These are phyloP conservation scores for Eulemur albifrons DNA, from an alignment of 2,797 vertebrate species.

Conservation along the genomic window DNA sequence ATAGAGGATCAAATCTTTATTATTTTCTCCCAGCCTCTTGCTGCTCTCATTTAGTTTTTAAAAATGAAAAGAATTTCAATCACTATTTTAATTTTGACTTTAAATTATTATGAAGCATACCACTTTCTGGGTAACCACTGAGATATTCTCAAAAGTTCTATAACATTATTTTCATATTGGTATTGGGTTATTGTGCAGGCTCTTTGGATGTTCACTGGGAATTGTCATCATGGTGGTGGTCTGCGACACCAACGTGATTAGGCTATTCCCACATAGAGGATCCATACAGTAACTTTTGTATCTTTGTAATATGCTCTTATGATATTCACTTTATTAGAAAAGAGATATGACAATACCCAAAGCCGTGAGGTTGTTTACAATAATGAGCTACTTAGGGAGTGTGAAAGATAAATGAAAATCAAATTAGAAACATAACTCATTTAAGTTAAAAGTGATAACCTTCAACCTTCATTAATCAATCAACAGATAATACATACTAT, in stretches of 20 bases:
- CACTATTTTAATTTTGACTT: constrained; percentile 33
- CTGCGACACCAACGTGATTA: background rate
- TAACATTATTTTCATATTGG: background rate
- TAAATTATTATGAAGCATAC: background rate
- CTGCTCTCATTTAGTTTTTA: background rate
- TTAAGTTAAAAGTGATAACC: background rate
- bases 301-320: background rate
- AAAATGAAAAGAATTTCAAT: background rate
- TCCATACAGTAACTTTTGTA: background rate
- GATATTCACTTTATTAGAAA: background rate
- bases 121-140: background rate
- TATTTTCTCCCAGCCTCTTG: background rate
- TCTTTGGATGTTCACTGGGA: background rate
- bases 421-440: background rate
- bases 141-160: background rate
- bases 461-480: background rate
- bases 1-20: background rate
- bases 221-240: background rate
- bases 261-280: background rate
- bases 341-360: background rate
- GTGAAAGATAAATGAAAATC: constrained; percentile 26
- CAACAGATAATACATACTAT: background rate
- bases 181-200: background rate
- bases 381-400: background rate
- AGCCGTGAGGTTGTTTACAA: background rate